Conservation (phyloP, 1,140 invertebrate species). For the Drosophila tropicalis region DNA sequence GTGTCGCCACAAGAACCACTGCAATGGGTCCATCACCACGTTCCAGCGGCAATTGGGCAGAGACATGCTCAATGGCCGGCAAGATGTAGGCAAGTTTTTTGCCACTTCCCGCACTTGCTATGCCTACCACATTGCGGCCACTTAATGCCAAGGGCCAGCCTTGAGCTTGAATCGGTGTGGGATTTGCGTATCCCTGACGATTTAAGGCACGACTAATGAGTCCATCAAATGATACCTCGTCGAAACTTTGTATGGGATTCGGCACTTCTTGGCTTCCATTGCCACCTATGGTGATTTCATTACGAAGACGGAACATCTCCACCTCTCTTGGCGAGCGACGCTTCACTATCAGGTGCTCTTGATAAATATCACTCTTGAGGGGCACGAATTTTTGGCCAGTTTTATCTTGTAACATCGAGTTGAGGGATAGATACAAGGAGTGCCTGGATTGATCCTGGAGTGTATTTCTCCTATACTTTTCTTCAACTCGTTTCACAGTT, state of each 20-base stretch:
- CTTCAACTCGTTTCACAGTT: no score
- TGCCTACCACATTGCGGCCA: constrained; percentile 89
- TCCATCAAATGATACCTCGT: background rate
- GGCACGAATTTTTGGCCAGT: background rate
- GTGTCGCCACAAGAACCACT: constrained; percentile 93
- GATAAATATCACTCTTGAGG: background rate
- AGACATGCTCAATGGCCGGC: constrained; percentile 94
- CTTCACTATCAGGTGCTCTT: background rate
- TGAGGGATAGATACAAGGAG: background rate
- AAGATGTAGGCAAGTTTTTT: constrained; percentile 91
- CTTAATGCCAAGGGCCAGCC: constrained; percentile 94
- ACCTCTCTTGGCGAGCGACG: background rate
- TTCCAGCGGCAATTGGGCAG: constrained; percentile 89
- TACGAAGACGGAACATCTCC: background rate
- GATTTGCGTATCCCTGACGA: constrained; percentile 87
- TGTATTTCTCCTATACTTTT: no score
- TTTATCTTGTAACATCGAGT: background rate
- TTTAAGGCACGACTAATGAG: background rate
- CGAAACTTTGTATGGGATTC: constrained; percentile 10
- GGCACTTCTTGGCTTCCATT: background rate
- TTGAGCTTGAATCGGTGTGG: constrained; percentile 93
- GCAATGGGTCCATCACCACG: constrained; percentile 94
- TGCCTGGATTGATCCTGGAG: no score
- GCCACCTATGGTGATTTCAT: constrained; percentile 1
- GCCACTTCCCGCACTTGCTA: constrained; percentile 84